A percentile compares a stretch with the other conserved stretches of the same genome.
Evolutionary conservation across 2,113 vertebrate species (phyloP).

Genomic region (Apodemus speciosus): DNA sequence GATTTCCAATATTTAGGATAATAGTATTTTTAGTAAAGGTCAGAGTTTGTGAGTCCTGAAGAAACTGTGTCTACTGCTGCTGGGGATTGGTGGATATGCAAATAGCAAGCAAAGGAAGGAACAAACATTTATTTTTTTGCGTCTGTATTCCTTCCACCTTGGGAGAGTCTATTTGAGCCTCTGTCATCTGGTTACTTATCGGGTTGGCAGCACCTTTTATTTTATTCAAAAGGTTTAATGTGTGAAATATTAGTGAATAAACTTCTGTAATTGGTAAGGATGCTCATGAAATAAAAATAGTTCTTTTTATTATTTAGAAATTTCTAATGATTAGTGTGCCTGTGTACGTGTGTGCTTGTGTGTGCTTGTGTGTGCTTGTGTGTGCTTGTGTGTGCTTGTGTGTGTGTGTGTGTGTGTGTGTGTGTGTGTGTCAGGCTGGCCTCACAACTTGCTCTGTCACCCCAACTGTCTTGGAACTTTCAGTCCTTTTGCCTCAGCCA

Average conservation of each 20-base stretch:
- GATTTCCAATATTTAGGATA: conserved; percentile 61
- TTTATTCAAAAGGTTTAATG: conserved; percentile 50
- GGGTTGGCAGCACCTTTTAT: conserved; percentile 49
- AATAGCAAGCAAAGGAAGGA: conserved; percentile 57
- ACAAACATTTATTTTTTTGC: conserved; percentile 20
- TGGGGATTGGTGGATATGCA: conserved; percentile 80
- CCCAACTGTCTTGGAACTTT: background rate
- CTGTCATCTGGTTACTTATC: conserved; percentile 54
- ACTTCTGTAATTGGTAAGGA: conserved; percentile 45
- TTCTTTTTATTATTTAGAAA: conserved; percentile 48
- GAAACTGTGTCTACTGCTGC: conserved; percentile 48
- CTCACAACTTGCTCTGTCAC: background rate
- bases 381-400: background rate
- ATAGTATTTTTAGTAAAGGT: conserved; percentile 63
- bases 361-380: background rate
- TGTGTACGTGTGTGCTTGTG: background rate
- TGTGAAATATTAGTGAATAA: conserved; percentile 56
- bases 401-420: background rate
- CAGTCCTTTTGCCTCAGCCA: background rate
- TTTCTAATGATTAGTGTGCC: background rate
- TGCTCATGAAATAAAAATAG: conserved; percentile 64
- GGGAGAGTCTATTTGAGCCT: conserved; percentile 30
- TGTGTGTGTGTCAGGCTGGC: background rate
- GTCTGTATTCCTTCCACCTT: conserved; percentile 42
- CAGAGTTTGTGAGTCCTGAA: conserved; percentile 57